Evolutionary conservation across 53 echinoderm and acorn worm genomes (phyloP), one percentile per base, ranked within the genome.

Genomic region (Holothuria leucospilota): DNA sequence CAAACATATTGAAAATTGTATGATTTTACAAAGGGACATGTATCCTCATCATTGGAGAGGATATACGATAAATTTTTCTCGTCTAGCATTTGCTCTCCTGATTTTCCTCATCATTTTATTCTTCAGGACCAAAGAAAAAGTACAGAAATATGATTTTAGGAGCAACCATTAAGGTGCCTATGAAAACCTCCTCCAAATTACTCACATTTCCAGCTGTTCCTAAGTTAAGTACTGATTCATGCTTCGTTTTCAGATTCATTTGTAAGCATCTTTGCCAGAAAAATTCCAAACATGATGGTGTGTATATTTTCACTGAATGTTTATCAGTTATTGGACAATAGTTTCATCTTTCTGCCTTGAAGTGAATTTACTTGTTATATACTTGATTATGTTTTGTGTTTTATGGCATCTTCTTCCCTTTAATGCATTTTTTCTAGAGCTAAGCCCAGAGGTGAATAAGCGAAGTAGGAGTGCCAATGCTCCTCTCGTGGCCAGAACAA

Each of bases 201-300:
- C 96, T 0, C 89, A 75, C n/a, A 92, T n/a, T 94, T 46, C 89
- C 91, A 29, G 85, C 90, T 6, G 90, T 82, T 49, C 92, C 94
- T 56, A 96, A 92, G 96, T n/a, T 96, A 92, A 95, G 96, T 77
- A 58, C 11, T n/a, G 0, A 23, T n/a, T 15, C 58, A 69, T 59
- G 13, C 49, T 53, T 67, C n/a, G 42, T 27, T 15, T 46, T 46
- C 3, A 46, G 46, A 46, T 46, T 26, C n/a, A 59, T 59, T 59
- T 56, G 10, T 52, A n/a, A 0, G 5, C 46, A 63, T 56, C n/a
- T 56, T 9, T 56, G 18, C 56, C 4, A 56, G 18, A n/a, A n/a
- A 56, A 56, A 56, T 56, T 15, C 8, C 18, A 16, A 7, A 9
- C 56, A 56, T 1, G 0, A n/a, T 56, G 56, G 0, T 56, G 5